These are phyloP conservation scores for Nemoura dubitans DNA, from an alignment of 2,888 invertebrate genomes.

Conservation along the genomic window DNA sequence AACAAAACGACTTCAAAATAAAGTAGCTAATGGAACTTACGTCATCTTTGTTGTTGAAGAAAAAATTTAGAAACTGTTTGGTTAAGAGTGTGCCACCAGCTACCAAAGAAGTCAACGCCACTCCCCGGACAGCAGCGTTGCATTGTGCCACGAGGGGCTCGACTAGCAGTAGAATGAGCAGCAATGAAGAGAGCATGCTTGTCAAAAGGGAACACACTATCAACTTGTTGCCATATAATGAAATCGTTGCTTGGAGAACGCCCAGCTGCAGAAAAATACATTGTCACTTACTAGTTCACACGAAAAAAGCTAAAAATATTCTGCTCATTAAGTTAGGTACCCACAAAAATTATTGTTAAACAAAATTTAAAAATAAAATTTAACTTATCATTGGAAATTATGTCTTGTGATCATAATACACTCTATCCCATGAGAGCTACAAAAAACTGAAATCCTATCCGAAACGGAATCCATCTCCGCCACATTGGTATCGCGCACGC, in stretches of 20 bases:
- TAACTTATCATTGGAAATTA: too few species aligned
- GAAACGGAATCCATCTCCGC: too few species aligned
- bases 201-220: constrained; percentile 63
- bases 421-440: too few species aligned
- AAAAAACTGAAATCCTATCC: too few species aligned
- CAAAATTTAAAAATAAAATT: too few species aligned
- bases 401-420: too few species aligned
- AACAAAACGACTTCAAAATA: neutral
- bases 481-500: too few species aligned
- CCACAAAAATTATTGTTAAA: too few species aligned
- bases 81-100: constrained; percentile 58
- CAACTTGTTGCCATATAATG: constrained; percentile 68
- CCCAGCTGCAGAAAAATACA: constrained; percentile 58
- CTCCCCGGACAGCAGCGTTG: constrained; percentile 47
- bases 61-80: constrained; percentile 60
- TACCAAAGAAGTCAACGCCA: constrained; percentile 51
- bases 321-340: neutral
- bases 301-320: neutral
- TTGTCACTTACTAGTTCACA: too few species aligned
- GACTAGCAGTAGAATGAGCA: constrained; percentile 51
- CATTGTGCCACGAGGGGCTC: constrained; percentile 50
- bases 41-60: constrained; percentile 57
- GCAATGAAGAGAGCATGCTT: constrained; percentile 54
- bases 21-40: constrained; percentile 52
- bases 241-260: constrained; percentile 58